Evolutionary conservation across 2,797 vertebrate genomes (phyloP), one percentile per base, ranked within the genome.

Genomic region (Hozukius guyotensis): DNA sequence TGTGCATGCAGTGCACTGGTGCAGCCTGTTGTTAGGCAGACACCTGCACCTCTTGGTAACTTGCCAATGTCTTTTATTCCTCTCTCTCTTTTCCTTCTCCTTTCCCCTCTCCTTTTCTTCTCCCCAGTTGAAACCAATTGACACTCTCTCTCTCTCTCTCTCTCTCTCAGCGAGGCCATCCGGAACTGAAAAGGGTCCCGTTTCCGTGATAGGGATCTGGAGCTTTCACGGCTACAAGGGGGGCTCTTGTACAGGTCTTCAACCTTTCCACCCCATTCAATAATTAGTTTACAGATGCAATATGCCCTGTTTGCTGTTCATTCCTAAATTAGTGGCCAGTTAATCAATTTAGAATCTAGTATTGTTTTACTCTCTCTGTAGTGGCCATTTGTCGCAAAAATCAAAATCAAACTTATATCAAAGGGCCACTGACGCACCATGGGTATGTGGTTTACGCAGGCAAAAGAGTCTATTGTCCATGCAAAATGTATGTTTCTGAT

Each of bases 1-100:
- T 86, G 84, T 87, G 20, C 18, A 52, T 46, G 77, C 74, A 79
- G 61, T 78, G 82, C 65, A 63, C 78, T 72, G 80, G 76, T 83
- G 81, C 77, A 82, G 85, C 60, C 82, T 87, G 90, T 90, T 94
- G 90, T 94, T 75, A 82, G 86, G 85, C 89, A 88, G 83, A 91
- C 94, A 96, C 94, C 93, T 95, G 95, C 91, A 87, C 86, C 70
- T 60, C 77, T 92, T 95, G 94, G 91, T 86, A 81, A 66, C 70
- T 63, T 82, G 92, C 94, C 93, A 95, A 29, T 20, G 60, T 86
- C 83, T 83, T 93, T 87, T 87, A 84, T 82, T 85, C 79, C 81
- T 67, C 80, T 70, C 38, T 77, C 79, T 77, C 13, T 31, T 62
- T 62, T 61, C 57, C 57, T 61, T 32, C 61, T 18, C 8, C 68